Base-by-base conservation (phyloP, 2,113 vertebrate species). In the Hippocampus guttulatus region DNA sequence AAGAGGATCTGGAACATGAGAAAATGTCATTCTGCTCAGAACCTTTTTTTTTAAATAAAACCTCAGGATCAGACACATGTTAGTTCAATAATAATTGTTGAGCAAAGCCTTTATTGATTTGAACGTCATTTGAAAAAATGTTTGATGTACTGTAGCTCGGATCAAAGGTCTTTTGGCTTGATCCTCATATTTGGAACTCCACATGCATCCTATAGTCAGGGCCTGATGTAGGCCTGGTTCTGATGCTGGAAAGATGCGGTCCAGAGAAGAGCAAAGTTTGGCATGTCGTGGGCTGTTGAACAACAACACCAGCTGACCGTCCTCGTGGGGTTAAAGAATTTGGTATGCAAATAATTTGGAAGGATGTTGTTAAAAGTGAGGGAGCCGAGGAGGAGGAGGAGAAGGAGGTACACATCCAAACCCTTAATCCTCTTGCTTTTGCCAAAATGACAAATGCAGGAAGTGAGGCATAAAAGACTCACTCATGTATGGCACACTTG, bases 401-500 rank as follows among this genome's bases (percentile, higher is more conserved):
- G 87, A 76, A 73, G 77, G 83, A 87, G 86, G 86, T 84, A 78
- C 84, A 83, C 91, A 88, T 90, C 86, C 88, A 90, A 89, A 88
- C 83, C 84, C 82, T 81, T 90, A 91, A 91, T 90, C 87, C 89
- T 84, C 87, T 83, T 88, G 88, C 87, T 87, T 91, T 90, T 77
- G 86, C 85, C 87, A 88, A 90, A 90, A 89, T 85, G 89, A 88
- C 88, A 89, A 90, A 89, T 79, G 85, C 83, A 84, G 89, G 81
- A 89, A 92, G 83, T 87, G 86, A 89, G 88, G 87, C 91, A 98
- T 91, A 96, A 95, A 96, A 93, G 95, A 96, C 94, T 95, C 95
- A 95, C 93, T 96, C 95, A 95, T 95, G 96, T 94, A 92, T 93
- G 91, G 93, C 93, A 89, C 95, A 92, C 93, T 95, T 88, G 92